phyloP scores from a whole-genome alignment of 2,113 vertebrate genomes.

The Micronycteris hirsuta region DNA sequence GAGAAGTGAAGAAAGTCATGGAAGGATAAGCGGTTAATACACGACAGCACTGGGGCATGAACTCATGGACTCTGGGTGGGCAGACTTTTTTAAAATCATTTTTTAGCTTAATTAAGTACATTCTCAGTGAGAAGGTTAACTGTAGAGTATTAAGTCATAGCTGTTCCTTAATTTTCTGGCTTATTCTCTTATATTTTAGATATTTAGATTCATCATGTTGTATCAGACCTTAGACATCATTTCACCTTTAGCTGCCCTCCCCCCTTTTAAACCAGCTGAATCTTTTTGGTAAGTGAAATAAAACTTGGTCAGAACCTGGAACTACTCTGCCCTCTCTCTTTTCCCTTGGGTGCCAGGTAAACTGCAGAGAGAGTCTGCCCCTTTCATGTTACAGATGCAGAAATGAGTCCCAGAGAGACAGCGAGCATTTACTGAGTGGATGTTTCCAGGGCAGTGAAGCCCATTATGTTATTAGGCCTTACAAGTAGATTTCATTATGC shows the following conservation, averaged over 20 bases:
- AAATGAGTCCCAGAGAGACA: background rate
- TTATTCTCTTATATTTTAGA: conserved; percentile 6
- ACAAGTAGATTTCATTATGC: background rate
- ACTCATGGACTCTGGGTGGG: background rate
- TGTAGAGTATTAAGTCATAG: background rate
- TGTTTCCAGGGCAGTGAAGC: background rate
- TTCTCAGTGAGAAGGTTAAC: background rate
- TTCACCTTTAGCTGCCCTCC: background rate
- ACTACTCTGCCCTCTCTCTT: background rate
- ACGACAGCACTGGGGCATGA: background rate
- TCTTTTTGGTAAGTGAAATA: background rate
- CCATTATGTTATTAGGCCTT: background rate
- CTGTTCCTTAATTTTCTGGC: background rate
- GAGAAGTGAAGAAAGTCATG: background rate
- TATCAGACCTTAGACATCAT: background rate
- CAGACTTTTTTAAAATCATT: background rate
- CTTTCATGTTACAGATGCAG: background rate
- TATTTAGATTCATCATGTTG: background rate
- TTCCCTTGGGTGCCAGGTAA: background rate
- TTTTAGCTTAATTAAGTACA: background rate
- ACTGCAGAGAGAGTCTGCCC: background rate
- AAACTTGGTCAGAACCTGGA: background rate
- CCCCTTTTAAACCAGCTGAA: background rate
- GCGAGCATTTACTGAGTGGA: background rate
- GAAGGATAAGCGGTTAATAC: background rate